Percentiles rank a stretch among this genome's conserved stretches.
phyloP scores from a whole-genome alignment of 2,888 invertebrate species.

The Nomada ferruginata region DNA sequence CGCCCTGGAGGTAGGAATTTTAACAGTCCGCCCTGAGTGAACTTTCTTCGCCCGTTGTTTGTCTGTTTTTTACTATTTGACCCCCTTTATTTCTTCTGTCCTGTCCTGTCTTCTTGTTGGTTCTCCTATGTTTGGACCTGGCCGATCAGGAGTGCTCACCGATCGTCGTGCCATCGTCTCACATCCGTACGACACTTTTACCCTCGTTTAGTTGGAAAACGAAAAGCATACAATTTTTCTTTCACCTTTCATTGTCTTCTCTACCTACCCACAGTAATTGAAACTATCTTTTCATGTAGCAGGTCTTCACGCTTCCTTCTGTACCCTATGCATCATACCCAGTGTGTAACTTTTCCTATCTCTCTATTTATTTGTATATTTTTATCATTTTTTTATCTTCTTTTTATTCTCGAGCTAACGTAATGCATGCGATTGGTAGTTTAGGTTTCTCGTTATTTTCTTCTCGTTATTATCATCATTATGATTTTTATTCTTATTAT shows the following conservation, averaged over 20 bases:
- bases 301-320: slow-evolving; percentile 23
- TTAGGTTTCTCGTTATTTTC: background rate
- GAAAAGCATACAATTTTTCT: background rate
- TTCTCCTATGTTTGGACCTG: slow-evolving; percentile 56
- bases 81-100: slow-evolving; percentile 11
- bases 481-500: background rate
- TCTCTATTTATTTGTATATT: background rate
- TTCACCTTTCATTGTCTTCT: background rate
- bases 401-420: slow-evolving; percentile 7
- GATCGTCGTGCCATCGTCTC: slow-evolving; percentile 49
- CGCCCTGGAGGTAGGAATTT: slow-evolving; percentile 82
- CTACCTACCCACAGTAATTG: background rate
- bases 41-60: slow-evolving; percentile 68
- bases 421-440: slow-evolving; percentile 45
- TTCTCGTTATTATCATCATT: background rate
- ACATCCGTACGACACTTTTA: background rate
- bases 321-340: slow-evolving; percentile 13
- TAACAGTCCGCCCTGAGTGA: slow-evolving; percentile 76
- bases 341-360: background rate
- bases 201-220: background rate
- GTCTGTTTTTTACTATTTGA: slow-evolving; percentile 46
- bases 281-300: background rate
- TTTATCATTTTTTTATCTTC: background rate
- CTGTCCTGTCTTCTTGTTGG: slow-evolving; percentile 24
- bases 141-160: slow-evolving; percentile 65